Evolutionary conservation across 2,888 invertebrate genomes (phyloP), one percentile per base, ranked within the genome.

Genomic region (Clistopyga incitator): DNA sequence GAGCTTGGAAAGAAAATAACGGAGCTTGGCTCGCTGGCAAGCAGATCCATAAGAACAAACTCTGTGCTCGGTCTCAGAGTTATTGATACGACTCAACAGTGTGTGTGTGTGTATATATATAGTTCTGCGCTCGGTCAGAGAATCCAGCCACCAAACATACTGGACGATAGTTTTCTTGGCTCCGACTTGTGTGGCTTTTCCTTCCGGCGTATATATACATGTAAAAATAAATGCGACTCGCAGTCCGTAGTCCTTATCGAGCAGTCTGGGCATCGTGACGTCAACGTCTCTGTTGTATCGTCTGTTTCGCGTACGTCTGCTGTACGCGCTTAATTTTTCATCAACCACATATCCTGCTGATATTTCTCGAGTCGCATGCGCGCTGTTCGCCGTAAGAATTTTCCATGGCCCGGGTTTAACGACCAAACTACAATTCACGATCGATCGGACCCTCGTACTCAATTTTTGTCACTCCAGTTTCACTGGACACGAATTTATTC

Each of bases 201-300:
- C 52, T 64, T 71, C 47, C 25, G 74, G 68, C 59, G 68, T 38
- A 59, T 67, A 71, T 50, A 38, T 68, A 74, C 50, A 59, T 67
- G 65, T 38, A 38, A 81, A 81, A 81, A 77, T 77, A 77, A 81
- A 81, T 81, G 81, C 64, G 38, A 76, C 65, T 68, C 23, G 29
- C 54, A 52, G 78, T 64, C 74, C 61, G 74, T 82, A 82, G 74
- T 56, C 71, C 65, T 82, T 76, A 75, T 79, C 83, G 71, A 76
- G 71, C 70, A 54, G 56, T 59, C 64, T 74, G 74, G 78, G 61
- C 74, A 78, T 61, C 56, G 67, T 82, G 78, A 78, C 82, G 78
- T 74, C 82, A 61, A 68, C 67, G 59, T 50, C 78, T 78, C 72
- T 68, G 68, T 78, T 50, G 54, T 74, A 78, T 29, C 67, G 45